A percentile compares a stretch with the other conserved stretches of the same genome.
Evolutionary conservation across 2,888 invertebrate genomes (phyloP).

Genomic region (Tetheella fluctuosa): DNA sequence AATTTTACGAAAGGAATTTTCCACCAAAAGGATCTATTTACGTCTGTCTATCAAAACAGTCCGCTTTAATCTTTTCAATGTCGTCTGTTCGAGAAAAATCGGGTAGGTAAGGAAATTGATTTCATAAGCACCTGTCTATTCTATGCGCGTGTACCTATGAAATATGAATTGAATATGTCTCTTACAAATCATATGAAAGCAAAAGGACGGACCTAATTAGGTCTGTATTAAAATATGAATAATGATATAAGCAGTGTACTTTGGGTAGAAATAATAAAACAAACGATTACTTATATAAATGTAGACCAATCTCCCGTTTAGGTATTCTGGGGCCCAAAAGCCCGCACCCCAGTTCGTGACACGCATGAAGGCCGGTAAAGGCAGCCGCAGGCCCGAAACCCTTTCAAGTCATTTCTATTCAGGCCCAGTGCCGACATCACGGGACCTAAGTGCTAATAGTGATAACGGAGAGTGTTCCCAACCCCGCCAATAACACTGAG

Average conservation of each 20-base stretch:
- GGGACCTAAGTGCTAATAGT: conserved; percentile 70
- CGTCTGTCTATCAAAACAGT: conserved; percentile 56
- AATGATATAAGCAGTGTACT: not conserved
- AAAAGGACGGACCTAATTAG: conserved; percentile 20
- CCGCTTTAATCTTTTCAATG: conserved; percentile 58
- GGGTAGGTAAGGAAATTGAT: conserved; percentile 49
- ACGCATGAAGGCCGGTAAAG: conserved; percentile 50
- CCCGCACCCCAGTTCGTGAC: conserved; percentile 55
- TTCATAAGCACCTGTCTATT: conserved; percentile 51
- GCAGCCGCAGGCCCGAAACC: conserved; percentile 39
- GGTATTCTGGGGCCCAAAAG: conserved; percentile 36
- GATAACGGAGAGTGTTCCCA: conserved; percentile 57
- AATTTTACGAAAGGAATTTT: conserved; percentile 52
- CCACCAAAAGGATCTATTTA: conserved; percentile 57
- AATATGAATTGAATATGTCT: conserved; percentile 7
- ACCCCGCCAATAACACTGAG: conserved; percentile 43
- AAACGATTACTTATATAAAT: conserved; percentile 61
- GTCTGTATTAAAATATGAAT: conserved; percentile 21
- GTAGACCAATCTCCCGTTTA: conserved; percentile 55
- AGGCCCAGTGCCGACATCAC: conserved; percentile 46
- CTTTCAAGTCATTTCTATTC: conserved; percentile 73
- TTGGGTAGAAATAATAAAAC: conserved; percentile 58
- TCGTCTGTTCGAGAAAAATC: conserved; percentile 46
- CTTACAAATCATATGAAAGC: conserved; percentile 21
- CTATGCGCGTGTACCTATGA: conserved; percentile 17